Evolutionary conservation across 2,113 vertebrate species (phyloP).

Genomic region (Anthoscopus minutus): DNA sequence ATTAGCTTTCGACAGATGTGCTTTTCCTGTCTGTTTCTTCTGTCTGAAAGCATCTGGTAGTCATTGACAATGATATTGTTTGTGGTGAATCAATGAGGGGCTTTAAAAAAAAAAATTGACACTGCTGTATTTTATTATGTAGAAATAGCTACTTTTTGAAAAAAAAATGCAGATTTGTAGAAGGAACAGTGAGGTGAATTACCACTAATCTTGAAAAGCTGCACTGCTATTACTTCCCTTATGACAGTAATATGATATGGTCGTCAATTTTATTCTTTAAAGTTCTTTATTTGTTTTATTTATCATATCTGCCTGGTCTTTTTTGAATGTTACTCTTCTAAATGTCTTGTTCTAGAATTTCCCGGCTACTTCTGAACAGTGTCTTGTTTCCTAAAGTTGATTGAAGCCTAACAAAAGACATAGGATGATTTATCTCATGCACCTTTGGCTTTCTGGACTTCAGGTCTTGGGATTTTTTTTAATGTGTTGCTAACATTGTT

Average conservation of each 20-base stretch:
- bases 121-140: background rate
- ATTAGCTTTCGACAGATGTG: background rate
- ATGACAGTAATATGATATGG: background rate
- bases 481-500: background rate
- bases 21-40: background rate
- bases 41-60: background rate
- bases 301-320: background rate
- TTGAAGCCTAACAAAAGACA: background rate
- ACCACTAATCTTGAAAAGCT: background rate
- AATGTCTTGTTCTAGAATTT: background rate
- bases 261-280: background rate
- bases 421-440: background rate
- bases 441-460: background rate
- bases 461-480: background rate
- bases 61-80: background rate
- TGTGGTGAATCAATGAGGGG: background rate
- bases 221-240: background rate
- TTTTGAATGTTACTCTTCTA: background rate
- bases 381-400: background rate
- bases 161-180: background rate
- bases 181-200: background rate
- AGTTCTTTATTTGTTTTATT: background rate
- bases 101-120: background rate
- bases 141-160: background rate
- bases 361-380: background rate